phyloP scores from a whole-genome alignment of 2,888 invertebrate genomes.

The Lepidocyrtinus sp. region DNA sequence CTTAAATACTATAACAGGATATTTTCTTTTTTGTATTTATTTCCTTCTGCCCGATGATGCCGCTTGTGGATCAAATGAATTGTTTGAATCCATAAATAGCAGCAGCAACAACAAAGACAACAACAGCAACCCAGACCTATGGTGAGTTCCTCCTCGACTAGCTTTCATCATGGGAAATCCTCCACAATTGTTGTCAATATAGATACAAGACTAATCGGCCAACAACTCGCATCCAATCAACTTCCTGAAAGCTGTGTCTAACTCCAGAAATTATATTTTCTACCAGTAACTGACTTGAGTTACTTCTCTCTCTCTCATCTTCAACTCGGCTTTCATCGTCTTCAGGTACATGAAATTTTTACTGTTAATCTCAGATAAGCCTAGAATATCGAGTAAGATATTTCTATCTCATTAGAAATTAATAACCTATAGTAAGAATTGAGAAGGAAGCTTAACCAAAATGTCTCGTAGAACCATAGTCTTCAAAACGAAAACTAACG shows the following conservation, averaged over 20 bases:
- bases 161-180: slow-evolving; percentile 69
- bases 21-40: slow-evolving; percentile 27
- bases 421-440: too few relatives aligned
- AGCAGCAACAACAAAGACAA: slow-evolving; percentile 49
- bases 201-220: slow-evolving; percentile 70
- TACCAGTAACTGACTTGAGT: neutral
- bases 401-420: slow-evolving; percentile 7
- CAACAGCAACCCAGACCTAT: slow-evolving; percentile 62
- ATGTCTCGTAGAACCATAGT: neutral
- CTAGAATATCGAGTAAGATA: neutral
- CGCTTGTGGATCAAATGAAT: neutral
- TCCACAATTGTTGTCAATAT: slow-evolving; percentile 70
- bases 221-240: slow-evolving; percentile 70
- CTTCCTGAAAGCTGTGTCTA: slow-evolving; percentile 70
- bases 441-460: neutral
- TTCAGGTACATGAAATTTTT: slow-evolving; percentile 47
- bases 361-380: slow-evolving; percentile 4
- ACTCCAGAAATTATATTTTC: slow-evolving; percentile 19
- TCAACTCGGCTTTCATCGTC: slow-evolving; percentile 48
- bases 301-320: slow-evolving; percentile 10
- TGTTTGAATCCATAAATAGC: neutral
- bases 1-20: slow-evolving; percentile 17
- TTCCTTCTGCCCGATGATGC: slow-evolving; percentile 5
- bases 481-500: too few relatives aligned
- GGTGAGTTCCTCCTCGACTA: slow-evolving; percentile 64